phyloP scores from a whole-genome alignment of 2,797 vertebrate species.

The Hyperoplus lanceolatus region DNA sequence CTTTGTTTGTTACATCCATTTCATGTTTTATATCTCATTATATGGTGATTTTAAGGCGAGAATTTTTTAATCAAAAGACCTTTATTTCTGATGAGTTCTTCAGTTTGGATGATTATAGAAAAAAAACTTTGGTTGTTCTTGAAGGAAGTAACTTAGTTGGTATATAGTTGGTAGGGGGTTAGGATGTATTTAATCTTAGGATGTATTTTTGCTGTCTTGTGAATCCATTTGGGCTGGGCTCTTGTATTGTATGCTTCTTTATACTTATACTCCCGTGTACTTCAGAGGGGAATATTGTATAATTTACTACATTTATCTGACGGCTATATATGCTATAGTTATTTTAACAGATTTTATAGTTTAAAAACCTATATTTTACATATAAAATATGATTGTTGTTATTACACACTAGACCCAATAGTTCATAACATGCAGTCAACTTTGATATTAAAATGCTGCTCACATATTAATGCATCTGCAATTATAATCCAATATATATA shows the following conservation, averaged over 20 bases:
- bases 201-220: not conserved
- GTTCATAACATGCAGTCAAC: not conserved
- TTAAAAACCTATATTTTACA: slow-evolving; percentile 3
- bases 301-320: not conserved
- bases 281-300: too few species aligned
- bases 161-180: not conserved
- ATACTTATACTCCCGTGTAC: not conserved
- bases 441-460: not conserved
- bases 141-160: not conserved
- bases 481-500: not conserved
- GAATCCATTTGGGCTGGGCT: not conserved
- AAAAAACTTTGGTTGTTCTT: not conserved
- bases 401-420: not conserved
- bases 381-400: not conserved
- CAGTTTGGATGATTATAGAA: not conserved
- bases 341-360: not conserved
- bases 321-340: not conserved
- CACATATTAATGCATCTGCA: not conserved
- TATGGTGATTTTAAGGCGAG: slow-evolving; percentile 30
- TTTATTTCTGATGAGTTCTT: slow-evolving; percentile 24
- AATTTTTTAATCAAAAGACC: slow-evolving; percentile 10
- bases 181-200: too few species aligned
- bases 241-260: not conserved
- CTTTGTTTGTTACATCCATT: slow-evolving; percentile 60
- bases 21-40: slow-evolving; percentile 31